phyloP scores from a whole-genome alignment of 2,888 invertebrate genomes.

The Pyrochroa serraticornis region DNA sequence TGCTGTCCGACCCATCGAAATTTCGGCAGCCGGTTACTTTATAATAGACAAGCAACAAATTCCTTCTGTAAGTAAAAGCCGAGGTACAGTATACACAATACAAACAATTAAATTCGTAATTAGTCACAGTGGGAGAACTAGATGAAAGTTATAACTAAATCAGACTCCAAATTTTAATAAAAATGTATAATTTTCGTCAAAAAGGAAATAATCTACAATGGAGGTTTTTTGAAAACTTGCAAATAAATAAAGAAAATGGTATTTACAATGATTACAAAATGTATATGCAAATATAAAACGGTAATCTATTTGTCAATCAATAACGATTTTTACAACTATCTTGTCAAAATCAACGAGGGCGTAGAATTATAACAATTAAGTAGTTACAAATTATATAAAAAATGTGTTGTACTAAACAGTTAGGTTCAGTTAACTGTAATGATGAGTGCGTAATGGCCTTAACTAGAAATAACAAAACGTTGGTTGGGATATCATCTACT shows the following conservation, averaged over 20 bases:
- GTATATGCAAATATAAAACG: too few species aligned
- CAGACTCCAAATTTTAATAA: not conserved
- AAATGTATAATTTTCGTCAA: not conserved
- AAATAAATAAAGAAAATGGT: not conserved
- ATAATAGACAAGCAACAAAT: constrained; percentile 43
- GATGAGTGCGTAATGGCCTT: too few species aligned
- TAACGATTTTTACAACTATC: too few species aligned
- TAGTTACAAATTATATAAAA: too few species aligned
- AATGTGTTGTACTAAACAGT: too few species aligned
- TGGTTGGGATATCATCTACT: too few species aligned
- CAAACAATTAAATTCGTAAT: not conserved
- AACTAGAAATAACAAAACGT: too few species aligned
- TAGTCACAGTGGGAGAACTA: too few species aligned
- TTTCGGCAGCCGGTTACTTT: constrained; percentile 46
- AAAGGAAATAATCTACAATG: constrained; percentile 11
- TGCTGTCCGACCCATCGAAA: constrained; percentile 38
- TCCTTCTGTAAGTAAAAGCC: constrained; percentile 40
- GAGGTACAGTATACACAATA: too few species aligned
- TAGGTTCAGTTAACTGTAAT: too few species aligned
- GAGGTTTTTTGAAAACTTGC: constrained; percentile 6
- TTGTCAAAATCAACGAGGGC: too few species aligned
- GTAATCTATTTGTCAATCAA: not conserved
- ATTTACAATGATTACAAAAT: not conserved
- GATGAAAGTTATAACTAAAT: not conserved
- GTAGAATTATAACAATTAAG: too few species aligned